Conservation (phyloP, 92 coral and sea anemone species). For the Muricea muricata region DNA sequence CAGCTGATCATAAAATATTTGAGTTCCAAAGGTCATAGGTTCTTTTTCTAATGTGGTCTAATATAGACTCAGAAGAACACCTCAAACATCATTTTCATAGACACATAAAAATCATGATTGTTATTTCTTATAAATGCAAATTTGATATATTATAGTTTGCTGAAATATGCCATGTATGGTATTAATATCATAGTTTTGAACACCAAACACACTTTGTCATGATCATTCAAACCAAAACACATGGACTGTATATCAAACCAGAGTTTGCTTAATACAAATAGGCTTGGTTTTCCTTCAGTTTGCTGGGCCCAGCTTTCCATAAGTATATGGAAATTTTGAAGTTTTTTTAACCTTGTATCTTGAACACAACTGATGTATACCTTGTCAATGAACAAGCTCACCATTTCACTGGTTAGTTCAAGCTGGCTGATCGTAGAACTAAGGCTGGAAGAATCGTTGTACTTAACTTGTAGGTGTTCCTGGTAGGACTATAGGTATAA, state of each 20-base stretch:
- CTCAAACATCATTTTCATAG: no score
- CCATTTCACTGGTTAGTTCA: neutral
- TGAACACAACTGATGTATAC: neutral
- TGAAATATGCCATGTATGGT: no score
- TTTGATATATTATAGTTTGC: no score
- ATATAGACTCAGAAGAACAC: no score
- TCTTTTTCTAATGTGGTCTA: no score
- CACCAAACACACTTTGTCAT: no score
- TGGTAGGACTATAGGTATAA: neutral
- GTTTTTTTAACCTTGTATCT: neutral
- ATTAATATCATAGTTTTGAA: no score
- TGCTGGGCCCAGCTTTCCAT: neutral
- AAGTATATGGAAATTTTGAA: neutral
- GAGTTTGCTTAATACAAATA: slow-evolving; percentile 52
- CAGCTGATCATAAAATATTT: no score
- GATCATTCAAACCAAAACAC: slow-evolving; percentile 61
- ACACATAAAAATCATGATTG: no score
- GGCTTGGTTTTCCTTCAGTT: neutral
- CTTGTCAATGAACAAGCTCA: neutral
- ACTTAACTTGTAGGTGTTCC: neutral
- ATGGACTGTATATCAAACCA: slow-evolving; percentile 11
- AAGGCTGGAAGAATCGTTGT: neutral
- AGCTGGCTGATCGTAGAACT: neutral
- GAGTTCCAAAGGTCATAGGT: no score
- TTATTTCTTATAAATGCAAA: no score